phyloP scores from a whole-genome alignment of 2,797 vertebrate genomes.

The Dromococcyx pavoninus region DNA sequence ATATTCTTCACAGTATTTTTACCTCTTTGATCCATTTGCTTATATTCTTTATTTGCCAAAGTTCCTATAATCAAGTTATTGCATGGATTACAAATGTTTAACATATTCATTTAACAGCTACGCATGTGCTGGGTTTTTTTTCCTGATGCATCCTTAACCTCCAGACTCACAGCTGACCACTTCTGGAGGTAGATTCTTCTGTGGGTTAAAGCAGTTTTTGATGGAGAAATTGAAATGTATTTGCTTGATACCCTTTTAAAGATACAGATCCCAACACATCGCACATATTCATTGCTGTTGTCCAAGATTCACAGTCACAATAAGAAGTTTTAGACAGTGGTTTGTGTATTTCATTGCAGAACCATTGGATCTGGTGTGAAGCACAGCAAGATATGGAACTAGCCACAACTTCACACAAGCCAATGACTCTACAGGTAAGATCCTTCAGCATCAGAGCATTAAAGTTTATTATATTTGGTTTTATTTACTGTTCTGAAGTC shows the following conservation, averaged over 20 bases:
- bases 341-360: background rate
- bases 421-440: background rate
- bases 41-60: background rate
- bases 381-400: background rate
- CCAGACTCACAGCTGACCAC: background rate
- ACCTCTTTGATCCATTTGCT: background rate
- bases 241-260: background rate
- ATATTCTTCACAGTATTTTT: background rate
- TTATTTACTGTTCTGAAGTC: background rate
- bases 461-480: background rate
- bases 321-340: background rate
- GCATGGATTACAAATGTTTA: background rate
- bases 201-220: background rate
- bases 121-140: background rate
- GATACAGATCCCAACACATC: background rate
- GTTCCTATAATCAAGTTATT: background rate
- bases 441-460: background rate
- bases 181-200: background rate
- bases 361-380: background rate
- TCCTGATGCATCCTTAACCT: background rate
- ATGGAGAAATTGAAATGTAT: background rate
- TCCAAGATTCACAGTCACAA: background rate
- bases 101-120: background rate
- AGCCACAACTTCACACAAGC: background rate
- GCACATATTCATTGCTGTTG: background rate